Evolutionary conservation across 2,888 invertebrate genomes (phyloP).

Genomic region (Pogonocherus hispidulus): DNA sequence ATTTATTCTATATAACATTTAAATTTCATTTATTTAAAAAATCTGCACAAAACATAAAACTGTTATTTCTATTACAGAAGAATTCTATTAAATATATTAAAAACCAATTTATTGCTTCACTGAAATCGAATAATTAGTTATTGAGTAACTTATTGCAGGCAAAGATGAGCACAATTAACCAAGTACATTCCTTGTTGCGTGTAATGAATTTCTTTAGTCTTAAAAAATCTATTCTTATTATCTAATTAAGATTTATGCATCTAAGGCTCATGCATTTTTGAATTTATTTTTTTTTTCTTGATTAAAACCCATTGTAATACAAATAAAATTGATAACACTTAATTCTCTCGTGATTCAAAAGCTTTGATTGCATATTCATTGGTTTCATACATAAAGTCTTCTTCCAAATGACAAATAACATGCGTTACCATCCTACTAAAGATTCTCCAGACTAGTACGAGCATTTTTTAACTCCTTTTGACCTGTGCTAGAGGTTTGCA

Average conservation of each 20-base stretch:
- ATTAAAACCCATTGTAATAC: background rate
- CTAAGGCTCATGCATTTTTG: too few relatives aligned
- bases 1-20: too few relatives aligned
- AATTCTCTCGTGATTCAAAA: background rate
- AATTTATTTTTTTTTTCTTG: background rate
- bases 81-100: background rate
- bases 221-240: too few relatives aligned
- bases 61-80: background rate
- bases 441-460: too few relatives aligned
- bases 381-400: too few relatives aligned
- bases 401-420: too few relatives aligned
- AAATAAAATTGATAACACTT: background rate
- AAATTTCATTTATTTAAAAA: background rate
- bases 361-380: too few relatives aligned
- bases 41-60: background rate
- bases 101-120: conserved; percentile 1
- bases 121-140: background rate
- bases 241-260: too few relatives aligned
- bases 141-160: background rate
- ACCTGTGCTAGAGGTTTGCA: background rate
- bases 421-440: too few relatives aligned
- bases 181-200: background rate
- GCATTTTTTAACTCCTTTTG: too few relatives aligned
- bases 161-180: background rate
- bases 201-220: background rate